Evolutionary conservation across 2,888 invertebrate genomes (phyloP), one percentile per base, ranked within the genome.

Genomic region (Hypomecis punctinalis): DNA sequence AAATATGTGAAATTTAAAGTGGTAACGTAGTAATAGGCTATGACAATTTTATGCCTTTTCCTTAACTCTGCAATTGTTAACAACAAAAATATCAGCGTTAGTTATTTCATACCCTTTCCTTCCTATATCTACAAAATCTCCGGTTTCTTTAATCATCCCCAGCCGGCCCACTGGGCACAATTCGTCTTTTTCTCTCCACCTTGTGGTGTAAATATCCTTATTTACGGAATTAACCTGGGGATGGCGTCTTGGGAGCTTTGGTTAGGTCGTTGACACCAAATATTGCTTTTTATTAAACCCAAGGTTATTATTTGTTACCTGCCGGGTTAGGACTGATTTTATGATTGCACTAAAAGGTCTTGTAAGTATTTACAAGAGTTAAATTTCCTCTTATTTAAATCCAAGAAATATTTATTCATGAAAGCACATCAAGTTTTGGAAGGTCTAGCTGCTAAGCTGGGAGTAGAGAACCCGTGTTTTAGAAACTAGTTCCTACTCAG

Each of bases 141-240:
- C 42, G 45, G 37, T 47, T 56, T 37, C 46, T 46, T 62, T 57
- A 57, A 57, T 62, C 39, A 62, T 57, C 56, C 36, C 8, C 8
- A 37, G 48, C 42, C n/a, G 36, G 53, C 33, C 47, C 48, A 49
- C 13, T 46, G 56, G 57, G 62, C 39, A 23, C 46, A 35, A 52
- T 62, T 52, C 57, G 36, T 62, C 62, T 62, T 62, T 47, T 51
- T 13, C 37, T 36, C 35, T 49, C 49, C 35, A 35, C 13, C 11
- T 23, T 55, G 61, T 51, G 61, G 55, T 56, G 62, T 56, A 78
- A 77, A 77, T 76, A 78, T 72, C 66, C 68, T 69, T 76, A 76
- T 78, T 76, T 78, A 72, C 73, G 59, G 71, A 74, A 75, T 77
- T 77, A 77, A 76, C 76, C 75, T 70, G 72, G 71, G 66, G 64